Evolutionary conservation across 2,113 vertebrate species (phyloP), one percentile per base, ranked within the genome.

Genomic region (Hiodon tergisus): DNA sequence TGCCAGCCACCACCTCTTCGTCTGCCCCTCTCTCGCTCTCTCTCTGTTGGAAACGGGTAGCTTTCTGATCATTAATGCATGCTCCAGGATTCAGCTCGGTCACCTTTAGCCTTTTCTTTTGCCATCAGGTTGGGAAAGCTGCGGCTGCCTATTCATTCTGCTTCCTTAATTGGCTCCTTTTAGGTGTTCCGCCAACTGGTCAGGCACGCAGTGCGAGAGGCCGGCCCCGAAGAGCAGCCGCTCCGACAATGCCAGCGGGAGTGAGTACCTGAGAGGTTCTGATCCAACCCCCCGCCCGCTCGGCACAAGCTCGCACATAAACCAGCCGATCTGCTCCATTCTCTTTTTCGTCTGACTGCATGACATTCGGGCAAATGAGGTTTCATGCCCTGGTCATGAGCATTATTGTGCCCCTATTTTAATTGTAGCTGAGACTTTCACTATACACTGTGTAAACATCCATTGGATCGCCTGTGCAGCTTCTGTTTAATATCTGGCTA

Each of bases 221-320:
- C 97, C 96, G 73, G 96, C 96, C 81, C 97, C 96, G 54, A 99
- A 97, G 83, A 99, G 97, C 93, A 98, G 96, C 92, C 94, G 94
- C 84, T 98, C 96, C 75, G 95, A 98, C 83, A 94, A 96, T 68
- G 92, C 94, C 77, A 94, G 91, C 16, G 94, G 95, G 91, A 94
- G 97, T 99, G 90, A 95, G 96, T 92, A 66, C 4, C 77, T 52
- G 7, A 75, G 82, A 51, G 71, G 3, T 7, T 63, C 17, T 16
- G 14, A 63, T 17, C 16, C 65, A 47, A 66, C 16, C 63, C 4
- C 7, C 16, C 4, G 3, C 16, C 63, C 46, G 16, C 31, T 31
- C 16, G 46, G 9, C 16, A 9, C 63, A 4, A 6, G 5, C 63
- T 48, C 4, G 4, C 16, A 4, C 31, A 46, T 11, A 50, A 31